Evolutionary conservation across 2,797 vertebrate species (phyloP), one percentile per base, ranked within the genome.

Genomic region (Sebastes baramenuke): DNA sequence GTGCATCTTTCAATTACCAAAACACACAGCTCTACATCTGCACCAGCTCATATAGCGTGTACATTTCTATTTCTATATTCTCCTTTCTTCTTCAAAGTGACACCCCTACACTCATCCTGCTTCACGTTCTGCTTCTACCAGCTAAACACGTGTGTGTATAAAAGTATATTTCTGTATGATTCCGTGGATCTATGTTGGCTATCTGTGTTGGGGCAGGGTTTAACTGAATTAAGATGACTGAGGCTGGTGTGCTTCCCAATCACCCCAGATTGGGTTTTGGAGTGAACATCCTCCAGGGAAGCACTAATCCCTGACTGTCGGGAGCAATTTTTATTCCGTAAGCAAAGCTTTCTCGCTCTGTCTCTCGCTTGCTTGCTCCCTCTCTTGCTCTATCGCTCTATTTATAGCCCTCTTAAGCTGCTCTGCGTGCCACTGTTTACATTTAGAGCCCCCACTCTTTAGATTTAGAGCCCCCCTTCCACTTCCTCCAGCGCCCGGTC

Each of bases 261-360:
- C 85, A 82, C 75, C 89, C 92, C 92, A 93, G 92, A 94, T 94
- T 93, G 92, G 84, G 91, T 55, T 92, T 93, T 88, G 93, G 91
- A 94, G 91, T 91, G 93, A 94, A 95, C 94, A 94, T 95, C 93
- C 95, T 94, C 92, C 85, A 89, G 94, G 93, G 93, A 95, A 92
- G 80, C 93, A 93, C 94, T 95, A 95, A 95, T 95, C 94, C 93
- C 91, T 79, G 85, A 93, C 89, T 93, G 90, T 94, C 83, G 85
- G 89, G 88, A 94, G 91, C 92, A 88, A 92, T 93, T 95, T 94
- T 87, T 94, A 93, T 94, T 93, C 91, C 75, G 79, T 92, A 90
- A 94, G 91, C 93, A 93, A 93, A 92, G 94, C 93, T 91, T 89
- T 89, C 88, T 92, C 79, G 14, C 82, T 87, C 84, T 59, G 49